Evolutionary conservation across 2,888 invertebrate species (phyloP), one percentile per base, ranked within the genome.

Genomic region (Callimorpha dominula): DNA sequence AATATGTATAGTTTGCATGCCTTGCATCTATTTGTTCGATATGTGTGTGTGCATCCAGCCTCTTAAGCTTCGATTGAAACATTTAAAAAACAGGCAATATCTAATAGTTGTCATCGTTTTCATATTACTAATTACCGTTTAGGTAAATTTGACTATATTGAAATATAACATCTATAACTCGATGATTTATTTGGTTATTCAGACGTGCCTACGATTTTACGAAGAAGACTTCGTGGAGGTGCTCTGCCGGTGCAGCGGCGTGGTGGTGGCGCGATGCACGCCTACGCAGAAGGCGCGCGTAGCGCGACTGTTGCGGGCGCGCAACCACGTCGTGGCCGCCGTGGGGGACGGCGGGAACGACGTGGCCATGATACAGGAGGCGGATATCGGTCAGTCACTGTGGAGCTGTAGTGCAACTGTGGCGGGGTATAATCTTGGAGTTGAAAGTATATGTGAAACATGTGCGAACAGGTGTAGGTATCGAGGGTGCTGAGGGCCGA

Each of bases 301-400:
- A 72, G 97, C 96, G 85, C 83, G 89, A 4, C 87, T 95, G 82
- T 78, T 96, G 86, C 91, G 95, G 1, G 89, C 89, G 43, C 81
- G 93, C 0, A 83, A 82, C 0, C 96, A 96, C 74, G 97, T 99
- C 0, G 99, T 99, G 0, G 99, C 99, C 1, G 99, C 99, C 0
- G 98, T 99, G n/a, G 99, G 99, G 0, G 99, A 99, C 92, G 99
- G 99, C 3, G 99, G 99, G 63, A 99, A 99, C 91, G 99, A 99
- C 91, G 99, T 99, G 43, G 95, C 96, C 75, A 99, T 99, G 99
- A 99, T 99, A 88, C 99, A 99, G 91, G 99, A 99, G 88, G 99
- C 99, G 0, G 99, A 99, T 88, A 98, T 99, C 6, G 99, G 99
- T 88, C 87, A 97, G 75, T 71, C 9, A 14, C 14, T 42, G n/a